Evolutionary conservation across 37 sponge, comb jelly and placozoan species (phyloP), one percentile per base, ranked within the genome.

Genomic region (Petrosia ficiformis): DNA sequence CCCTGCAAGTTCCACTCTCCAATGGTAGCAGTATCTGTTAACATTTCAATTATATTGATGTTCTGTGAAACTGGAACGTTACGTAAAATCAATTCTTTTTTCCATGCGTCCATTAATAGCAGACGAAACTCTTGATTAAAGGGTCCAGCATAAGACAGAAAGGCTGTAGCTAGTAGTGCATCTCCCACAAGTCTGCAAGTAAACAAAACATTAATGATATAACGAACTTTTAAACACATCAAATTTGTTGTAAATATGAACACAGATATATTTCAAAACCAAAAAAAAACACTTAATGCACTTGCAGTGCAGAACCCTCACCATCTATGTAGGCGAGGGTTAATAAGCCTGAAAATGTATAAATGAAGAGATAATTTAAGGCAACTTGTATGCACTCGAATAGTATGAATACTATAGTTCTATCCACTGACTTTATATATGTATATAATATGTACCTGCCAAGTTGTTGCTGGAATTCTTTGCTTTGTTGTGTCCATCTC

Each of bases 91-190:
- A 96, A 58, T 72, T 99, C 99, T 37, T 87, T 80, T 85, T 96
- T 94, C 99, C 99, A 99, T 30, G 66, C 65, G 14, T 93, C 86
- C 26, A 91, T 68, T 33, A 99, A 76, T 21, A 90, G 43, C 16
- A 33, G 48, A 38, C 99, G 74, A 88, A 93, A 99, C 80, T 99
- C 99, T 54, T 99, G 99, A 83, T 99, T 99, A 87, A 99, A 99
- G 39, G 99, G 99, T 6, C 99, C 99, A 56, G 92, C 83, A 79
- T 99, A 99, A 28, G 99, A 99, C 33, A 99, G 86, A 78, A 99
- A 99, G 38, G 89, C 99, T 28, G 99, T 94, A n/a, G 89, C 91
- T 42, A 99, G 92, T 59, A 99, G 80, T 26, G 92, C 97, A 54
- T 99, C 96, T 19, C 99, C 99, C 38, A 96, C 99, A 61, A 99